Base-by-base conservation (phyloP, 2,797 vertebrate species). In the Chelon auratus region DNA sequence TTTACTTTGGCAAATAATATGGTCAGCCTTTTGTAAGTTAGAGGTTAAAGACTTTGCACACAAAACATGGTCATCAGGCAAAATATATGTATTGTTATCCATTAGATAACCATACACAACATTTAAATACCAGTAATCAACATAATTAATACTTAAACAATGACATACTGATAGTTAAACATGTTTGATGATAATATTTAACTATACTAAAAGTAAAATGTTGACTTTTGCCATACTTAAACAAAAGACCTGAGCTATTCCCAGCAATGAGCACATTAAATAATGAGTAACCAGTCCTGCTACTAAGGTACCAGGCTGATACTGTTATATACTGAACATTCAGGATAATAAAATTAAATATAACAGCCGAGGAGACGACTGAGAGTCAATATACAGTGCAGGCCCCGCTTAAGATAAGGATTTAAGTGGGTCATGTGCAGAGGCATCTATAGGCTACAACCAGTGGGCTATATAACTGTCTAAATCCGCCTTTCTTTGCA, bases 381-480 rank as follows among this genome's bases (percentile, higher is more conserved):
- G 43, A 50, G 15, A 53, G 7, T 14, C 20, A 17, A 12, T 37
- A 5, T 10, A 36, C 12, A 30, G 53, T 20, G 18, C 14, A 36
- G 15, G 11, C 42, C 17, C 11, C 15, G 33, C 5, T 66, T 6
- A 40, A 58, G 39, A 55, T 53, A 20, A 24, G 48, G 54, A 48
- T 57, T 42, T 58, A 68, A 18, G 18, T 42, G 45, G 57, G 62
- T 50, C 45, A 72, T 24, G 36, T 77, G 10, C 9, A 15, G 43
- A 9, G 9, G 36, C 43, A 26, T 37, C 17, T 42, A 20, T 33
- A 33, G 30, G 30, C 11, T 14, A 24, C 40, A 52, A 20, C 20
- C 18, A 33, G 30, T 33, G 30, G 30, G 30, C 30, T 57, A 2
- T 11, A n/a, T 36, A 24, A 37, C 50, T 15, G 52, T 58, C 5